Conservation (phyloP, 2,888 invertebrate genomes). For the Ommatoiulus sabulosus region DNA sequence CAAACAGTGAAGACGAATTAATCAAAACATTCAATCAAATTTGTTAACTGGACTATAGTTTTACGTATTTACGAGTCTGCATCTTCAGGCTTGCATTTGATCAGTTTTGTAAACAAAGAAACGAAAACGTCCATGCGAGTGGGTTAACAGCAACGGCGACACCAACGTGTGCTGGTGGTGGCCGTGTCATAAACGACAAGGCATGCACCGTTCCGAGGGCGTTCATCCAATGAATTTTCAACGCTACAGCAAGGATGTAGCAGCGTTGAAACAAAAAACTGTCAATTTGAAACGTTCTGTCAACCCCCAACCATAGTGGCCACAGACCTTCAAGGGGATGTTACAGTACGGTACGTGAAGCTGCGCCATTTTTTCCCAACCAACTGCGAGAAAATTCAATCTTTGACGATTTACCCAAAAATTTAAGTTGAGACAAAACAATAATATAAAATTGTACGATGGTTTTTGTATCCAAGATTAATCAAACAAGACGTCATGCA, state of each 20-base stretch:
- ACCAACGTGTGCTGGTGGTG: background rate
- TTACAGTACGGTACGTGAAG: background rate
- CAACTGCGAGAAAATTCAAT: background rate
- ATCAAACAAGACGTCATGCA: too few species aligned
- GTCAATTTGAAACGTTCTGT: background rate
- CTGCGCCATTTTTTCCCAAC: background rate
- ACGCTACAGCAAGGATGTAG: background rate
- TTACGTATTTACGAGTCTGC: conserved; percentile 32
- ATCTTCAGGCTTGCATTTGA: conserved; percentile 57
- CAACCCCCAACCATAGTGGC: background rate
- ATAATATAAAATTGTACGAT: too few species aligned
- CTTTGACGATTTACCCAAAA: too few species aligned
- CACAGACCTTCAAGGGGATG: background rate
- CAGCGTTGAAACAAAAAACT: background rate
- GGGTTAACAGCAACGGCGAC: background rate
- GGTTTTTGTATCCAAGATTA: too few species aligned
- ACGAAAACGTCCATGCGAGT: conserved; percentile 26
- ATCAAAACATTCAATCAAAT: conserved; percentile 51
- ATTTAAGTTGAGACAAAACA: too few species aligned
- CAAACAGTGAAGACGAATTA: conserved; percentile 47
- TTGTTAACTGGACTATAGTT: background rate
- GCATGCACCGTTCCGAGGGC: background rate
- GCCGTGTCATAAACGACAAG: background rate
- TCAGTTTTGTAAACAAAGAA: conserved; percentile 37
- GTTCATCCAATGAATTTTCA: background rate